phyloP scores from a whole-genome alignment of 2,113 vertebrate species.

The Opisthocomus hoazin region DNA sequence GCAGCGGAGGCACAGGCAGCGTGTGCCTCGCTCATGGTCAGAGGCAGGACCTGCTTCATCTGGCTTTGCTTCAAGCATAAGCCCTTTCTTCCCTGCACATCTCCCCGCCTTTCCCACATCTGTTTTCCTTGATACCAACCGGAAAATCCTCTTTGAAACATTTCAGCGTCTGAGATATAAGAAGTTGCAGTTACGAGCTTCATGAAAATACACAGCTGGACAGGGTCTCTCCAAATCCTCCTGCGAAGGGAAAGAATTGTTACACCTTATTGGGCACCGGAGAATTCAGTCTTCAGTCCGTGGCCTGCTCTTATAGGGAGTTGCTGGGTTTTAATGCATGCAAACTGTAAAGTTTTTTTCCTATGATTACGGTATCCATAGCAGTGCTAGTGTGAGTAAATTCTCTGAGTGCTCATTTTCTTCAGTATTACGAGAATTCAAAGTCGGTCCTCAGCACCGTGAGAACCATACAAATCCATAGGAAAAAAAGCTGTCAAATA shows the following conservation, averaged over 20 bases:
- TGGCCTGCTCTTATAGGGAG: background rate
- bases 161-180: background rate
- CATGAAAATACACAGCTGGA: background rate
- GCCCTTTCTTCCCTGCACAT: background rate
- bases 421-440: background rate
- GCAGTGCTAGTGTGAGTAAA: background rate
- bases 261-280: background rate
- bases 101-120: background rate
- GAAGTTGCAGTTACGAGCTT: background rate
- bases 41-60: background rate
- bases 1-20: background rate
- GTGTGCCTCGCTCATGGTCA: fast-evolving
- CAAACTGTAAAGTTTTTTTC: background rate
- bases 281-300: background rate
- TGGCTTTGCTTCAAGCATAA: background rate
- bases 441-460: background rate
- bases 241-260: background rate
- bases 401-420: background rate
- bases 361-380: background rate
- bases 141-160: background rate
- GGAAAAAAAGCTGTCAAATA: background rate
- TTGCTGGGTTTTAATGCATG: background rate
- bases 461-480: background rate
- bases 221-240: background rate
- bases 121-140: background rate